Base-by-base conservation (phyloP, 2,888 invertebrate species). In the Himalopsyche anomala region DNA sequence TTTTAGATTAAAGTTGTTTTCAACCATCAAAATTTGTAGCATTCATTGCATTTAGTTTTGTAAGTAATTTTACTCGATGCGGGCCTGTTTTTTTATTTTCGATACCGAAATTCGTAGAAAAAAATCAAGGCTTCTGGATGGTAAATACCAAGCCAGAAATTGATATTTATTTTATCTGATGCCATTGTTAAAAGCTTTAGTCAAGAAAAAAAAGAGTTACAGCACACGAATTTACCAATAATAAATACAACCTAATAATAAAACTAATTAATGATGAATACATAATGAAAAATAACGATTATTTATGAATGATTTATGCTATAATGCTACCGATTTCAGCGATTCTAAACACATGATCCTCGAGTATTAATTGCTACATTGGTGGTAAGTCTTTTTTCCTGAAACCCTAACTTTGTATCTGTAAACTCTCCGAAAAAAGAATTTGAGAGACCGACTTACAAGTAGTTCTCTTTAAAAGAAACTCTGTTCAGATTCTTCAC, bases 91-190 rank as follows among this genome's bases (percentile, higher is more conserved):
- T 38, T 15, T 12, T 8, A 36, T 38, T 12, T 2, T 9, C 28
- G 11, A 12, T 5, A 19, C 28, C n/a, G 28, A 69, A 36, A 74
- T 74, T 38, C 74, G 36, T 36, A 5, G 74, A 74, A 74, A 74
- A 62, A 74, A 36, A 74, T 74, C 74, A 74, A 74, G 74, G 74
- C 5, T 69, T 15, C 36, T 74, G 74, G 19, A 62, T n/a, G 62
- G 5, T 56, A 3, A n/a, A 62, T 62, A 5, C 2, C 28, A 19
- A 62, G 5, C 15, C 51, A 62, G 9, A 56, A 62, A 9, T 62
- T 19, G 4, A 62, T 62, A n/a, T 19, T 28, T 19, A 62, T 62
- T 19, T 28, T 62, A 62, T 62, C 62, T 62, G 62, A 62, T 19
- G 28, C 62, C 62, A 62, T 62, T 62, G 28, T 15, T 4, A 51